Percentiles rank a stretch among this genome's conserved stretches.
phyloP scores from a whole-genome alignment of 2,797 vertebrate species.

The Phoxinus dragarum region DNA sequence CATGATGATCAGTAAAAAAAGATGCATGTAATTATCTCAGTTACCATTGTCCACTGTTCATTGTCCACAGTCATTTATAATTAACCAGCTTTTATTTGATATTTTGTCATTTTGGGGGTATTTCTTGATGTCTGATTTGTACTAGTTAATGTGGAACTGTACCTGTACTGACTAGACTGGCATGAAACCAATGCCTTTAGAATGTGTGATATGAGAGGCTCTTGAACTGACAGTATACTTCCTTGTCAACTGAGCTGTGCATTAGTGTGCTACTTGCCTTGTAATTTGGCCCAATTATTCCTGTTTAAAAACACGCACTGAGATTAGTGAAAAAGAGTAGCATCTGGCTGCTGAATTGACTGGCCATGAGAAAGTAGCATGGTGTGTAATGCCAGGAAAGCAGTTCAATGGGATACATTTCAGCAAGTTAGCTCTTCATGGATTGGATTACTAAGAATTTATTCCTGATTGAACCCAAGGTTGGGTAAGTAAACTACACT shows the following conservation, averaged over 20 bases:
- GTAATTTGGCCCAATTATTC: slow-evolving; percentile 51
- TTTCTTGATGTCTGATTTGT: not conserved
- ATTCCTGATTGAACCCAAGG: slow-evolving; percentile 7
- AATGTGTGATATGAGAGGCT: slow-evolving; percentile 47
- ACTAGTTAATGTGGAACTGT: not conserved
- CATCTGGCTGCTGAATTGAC: slow-evolving; percentile 46
- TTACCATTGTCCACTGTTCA: not conserved
- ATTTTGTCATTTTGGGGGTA: not conserved
- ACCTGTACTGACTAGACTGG: slow-evolving; percentile 39
- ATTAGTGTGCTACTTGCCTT: slow-evolving; percentile 51
- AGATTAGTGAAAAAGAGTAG: slow-evolving; percentile 34
- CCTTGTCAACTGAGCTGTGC: slow-evolving; percentile 48
- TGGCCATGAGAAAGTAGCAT: slow-evolving; percentile 49
- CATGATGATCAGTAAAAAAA: not conserved
- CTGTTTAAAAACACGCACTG: slow-evolving; percentile 46
- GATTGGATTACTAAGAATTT: slow-evolving; percentile 33
- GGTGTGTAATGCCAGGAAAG: slow-evolving; percentile 25
- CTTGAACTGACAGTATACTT: slow-evolving; percentile 47
- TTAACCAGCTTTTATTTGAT: not conserved
- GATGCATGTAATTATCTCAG: not conserved
- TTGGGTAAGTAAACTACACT: not conserved
- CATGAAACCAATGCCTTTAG: slow-evolving; percentile 42
- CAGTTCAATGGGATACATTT: slow-evolving; percentile 35
- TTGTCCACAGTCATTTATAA: not conserved
- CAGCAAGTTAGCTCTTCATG: slow-evolving; percentile 17